phyloP scores from a whole-genome alignment of 2,888 invertebrate genomes.

The Eupithecia exiguata region DNA sequence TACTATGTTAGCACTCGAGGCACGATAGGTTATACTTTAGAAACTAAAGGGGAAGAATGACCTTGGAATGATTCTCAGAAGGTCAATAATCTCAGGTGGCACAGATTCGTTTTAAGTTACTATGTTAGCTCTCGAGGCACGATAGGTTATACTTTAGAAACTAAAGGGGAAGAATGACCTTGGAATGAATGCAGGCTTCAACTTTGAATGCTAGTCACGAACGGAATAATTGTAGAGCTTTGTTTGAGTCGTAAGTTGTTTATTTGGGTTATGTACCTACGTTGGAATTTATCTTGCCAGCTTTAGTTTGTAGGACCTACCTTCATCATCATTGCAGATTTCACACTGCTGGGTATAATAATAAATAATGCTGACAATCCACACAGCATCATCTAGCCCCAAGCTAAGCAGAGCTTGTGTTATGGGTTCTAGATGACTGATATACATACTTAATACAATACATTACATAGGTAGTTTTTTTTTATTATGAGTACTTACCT shows the following conservation, averaged over 20 bases:
- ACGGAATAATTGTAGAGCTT: slow-evolving; percentile 17
- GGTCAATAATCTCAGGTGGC: slow-evolving; percentile 30
- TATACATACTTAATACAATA: too few relatives aligned
- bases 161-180: slow-evolving; percentile 11
- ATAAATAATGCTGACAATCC: too few relatives aligned
- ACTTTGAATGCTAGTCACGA: slow-evolving; percentile 17
- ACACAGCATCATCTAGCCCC: too few relatives aligned
- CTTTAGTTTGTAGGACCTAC: neutral
- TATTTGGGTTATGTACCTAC: slow-evolving; percentile 1
- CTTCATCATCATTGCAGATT: neutral
- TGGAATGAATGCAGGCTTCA: slow-evolving; percentile 4
- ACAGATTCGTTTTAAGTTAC: slow-evolving; percentile 20
- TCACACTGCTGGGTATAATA: neutral
- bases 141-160: slow-evolving; percentile 2
- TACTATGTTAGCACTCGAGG: neutral
- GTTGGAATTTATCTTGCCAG: slow-evolving; percentile 2
- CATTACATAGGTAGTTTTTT: too few relatives aligned
- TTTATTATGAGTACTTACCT: too few relatives aligned
- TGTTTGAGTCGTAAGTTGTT: neutral
- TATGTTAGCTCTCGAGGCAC: neutral
- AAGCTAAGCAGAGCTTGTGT: too few relatives aligned
- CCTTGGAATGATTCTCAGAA: slow-evolving; percentile 22
- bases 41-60: slow-evolving; percentile 7
- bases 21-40: neutral
- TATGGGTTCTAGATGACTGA: too few relatives aligned